These are phyloP conservation scores for Protobothrops flavoviridis DNA, from an alignment of 2,113 vertebrate species.

Conservation along the genomic window DNA sequence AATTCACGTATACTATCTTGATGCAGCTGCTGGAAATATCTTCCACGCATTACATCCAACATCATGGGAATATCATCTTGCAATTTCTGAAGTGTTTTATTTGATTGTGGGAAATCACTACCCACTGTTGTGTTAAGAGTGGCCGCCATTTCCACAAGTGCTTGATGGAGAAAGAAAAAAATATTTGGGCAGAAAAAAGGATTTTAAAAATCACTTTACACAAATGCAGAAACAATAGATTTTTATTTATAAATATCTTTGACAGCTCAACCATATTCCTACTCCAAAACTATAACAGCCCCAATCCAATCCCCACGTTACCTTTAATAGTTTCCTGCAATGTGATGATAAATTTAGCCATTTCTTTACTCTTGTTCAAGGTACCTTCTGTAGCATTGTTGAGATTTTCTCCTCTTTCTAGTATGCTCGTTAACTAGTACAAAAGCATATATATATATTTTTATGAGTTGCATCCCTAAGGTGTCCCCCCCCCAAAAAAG, in stretches of 20 bases:
- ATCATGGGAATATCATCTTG: constrained; percentile 67
- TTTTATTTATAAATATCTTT: neutral
- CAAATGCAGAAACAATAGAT: constrained; percentile 2
- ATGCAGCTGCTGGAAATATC: constrained; percentile 54
- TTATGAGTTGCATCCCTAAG: neutral
- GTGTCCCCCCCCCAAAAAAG: neutral
- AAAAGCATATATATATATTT: constrained; percentile 28
- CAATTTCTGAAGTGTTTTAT: constrained; percentile 64
- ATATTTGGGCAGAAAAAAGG: constrained; percentile 23
- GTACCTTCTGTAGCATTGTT: constrained; percentile 60
- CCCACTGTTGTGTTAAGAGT: constrained; percentile 74
- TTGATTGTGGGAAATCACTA: constrained; percentile 62
- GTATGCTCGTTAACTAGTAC: constrained; percentile 68
- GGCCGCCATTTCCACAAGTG: constrained; percentile 67
- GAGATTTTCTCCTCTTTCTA: constrained; percentile 59
- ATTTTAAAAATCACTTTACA: neutral
- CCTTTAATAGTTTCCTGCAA: constrained; percentile 75
- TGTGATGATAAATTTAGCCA: constrained; percentile 68
- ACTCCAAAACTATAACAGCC: neutral
- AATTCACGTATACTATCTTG: constrained; percentile 62
- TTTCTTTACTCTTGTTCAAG: constrained; percentile 65
- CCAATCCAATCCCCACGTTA: constrained; percentile 51
- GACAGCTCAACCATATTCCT: neutral
- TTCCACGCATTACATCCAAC: constrained; percentile 67
- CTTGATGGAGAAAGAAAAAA: constrained; percentile 60